Evolutionary conservation across 1,140 invertebrate genomes (phyloP).

Genomic region (Ceratina japonica): DNA sequence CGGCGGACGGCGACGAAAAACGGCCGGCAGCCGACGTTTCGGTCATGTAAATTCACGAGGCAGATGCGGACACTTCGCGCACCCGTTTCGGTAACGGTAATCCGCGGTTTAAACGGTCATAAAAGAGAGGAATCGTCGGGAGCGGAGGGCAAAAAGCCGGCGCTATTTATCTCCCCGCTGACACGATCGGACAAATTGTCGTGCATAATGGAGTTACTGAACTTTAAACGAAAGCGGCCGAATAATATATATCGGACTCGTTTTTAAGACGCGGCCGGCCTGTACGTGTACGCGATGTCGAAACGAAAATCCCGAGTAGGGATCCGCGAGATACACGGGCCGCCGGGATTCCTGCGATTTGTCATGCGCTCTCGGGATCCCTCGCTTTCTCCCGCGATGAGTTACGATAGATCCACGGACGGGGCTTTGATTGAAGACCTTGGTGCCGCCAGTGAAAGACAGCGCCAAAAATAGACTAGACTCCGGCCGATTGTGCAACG

Average conservation of each 20-base stretch:
- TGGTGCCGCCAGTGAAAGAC: constrained; percentile 12
- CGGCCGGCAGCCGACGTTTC: neutral
- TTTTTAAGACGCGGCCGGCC: neutral
- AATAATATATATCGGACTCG: neutral
- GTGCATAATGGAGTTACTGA: neutral
- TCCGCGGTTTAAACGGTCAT: neutral
- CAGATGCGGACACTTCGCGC: neutral
- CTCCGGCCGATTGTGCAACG: neutral
- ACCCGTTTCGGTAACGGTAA: neutral
- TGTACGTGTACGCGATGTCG: neutral
- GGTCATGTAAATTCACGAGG: neutral
- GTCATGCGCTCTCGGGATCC: constrained; percentile 3
- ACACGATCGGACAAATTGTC: neutral
- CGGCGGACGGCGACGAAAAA: neutral
- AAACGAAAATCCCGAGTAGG: neutral
- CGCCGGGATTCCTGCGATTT: constrained; percentile 1
- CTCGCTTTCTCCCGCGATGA: constrained; percentile 18
- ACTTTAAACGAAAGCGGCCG: neutral
- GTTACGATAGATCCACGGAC: constrained; percentile 1
- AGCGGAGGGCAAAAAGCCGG: neutral
- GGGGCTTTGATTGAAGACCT: constrained; percentile 2
- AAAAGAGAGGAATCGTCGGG: neutral
- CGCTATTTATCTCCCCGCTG: neutral
- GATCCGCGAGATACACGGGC: neutral
- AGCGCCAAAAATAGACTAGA: neutral